Evolutionary conservation across 30 jellyfish, hydroid and myxozoan genomes (phyloP).

Genomic region (Pelagia noctiluca): DNA sequence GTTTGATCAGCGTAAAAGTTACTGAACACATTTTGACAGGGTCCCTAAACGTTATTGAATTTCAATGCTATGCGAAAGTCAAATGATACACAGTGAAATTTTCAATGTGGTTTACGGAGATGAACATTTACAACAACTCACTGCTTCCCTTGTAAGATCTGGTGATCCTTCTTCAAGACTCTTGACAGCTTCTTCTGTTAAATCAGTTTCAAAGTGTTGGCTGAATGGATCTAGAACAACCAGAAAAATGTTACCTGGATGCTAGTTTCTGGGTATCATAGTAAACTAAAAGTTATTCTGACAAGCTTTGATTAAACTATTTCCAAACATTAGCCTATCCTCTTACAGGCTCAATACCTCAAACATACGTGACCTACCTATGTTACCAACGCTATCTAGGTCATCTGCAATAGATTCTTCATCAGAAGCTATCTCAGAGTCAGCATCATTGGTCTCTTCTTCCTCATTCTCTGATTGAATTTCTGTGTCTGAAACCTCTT

Average conservation of each 20-base stretch:
- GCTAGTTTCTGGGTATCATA: not conserved
- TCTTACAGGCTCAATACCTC: not conserved
- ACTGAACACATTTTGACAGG: no score
- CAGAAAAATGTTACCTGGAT: not conserved
- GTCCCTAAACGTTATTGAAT: no score
- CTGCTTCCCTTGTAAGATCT: conserved; percentile 17
- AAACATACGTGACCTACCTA: not conserved
- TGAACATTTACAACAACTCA: not conserved
- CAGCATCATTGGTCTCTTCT: no score
- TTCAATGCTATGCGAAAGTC: no score
- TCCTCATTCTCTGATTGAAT: no score
- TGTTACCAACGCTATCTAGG: not conserved
- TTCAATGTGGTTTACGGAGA: no score
- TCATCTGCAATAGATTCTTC: no score
- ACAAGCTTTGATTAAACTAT: not conserved
- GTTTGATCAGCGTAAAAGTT: no score
- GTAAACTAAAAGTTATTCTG: not conserved
- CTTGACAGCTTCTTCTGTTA: conserved; percentile 58
- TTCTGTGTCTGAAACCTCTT: no score
- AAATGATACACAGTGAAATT: no score
- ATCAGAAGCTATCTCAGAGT: no score
- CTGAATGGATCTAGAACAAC: conserved; percentile 67
- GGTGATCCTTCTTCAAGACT: conserved; percentile 17
- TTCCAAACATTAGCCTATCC: not conserved
- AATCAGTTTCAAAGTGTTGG: conserved; percentile 70